These are phyloP conservation scores for Pseudomyrmex gracilis DNA, from an alignment of 1,140 invertebrate genomes.

Conservation along the genomic window DNA sequence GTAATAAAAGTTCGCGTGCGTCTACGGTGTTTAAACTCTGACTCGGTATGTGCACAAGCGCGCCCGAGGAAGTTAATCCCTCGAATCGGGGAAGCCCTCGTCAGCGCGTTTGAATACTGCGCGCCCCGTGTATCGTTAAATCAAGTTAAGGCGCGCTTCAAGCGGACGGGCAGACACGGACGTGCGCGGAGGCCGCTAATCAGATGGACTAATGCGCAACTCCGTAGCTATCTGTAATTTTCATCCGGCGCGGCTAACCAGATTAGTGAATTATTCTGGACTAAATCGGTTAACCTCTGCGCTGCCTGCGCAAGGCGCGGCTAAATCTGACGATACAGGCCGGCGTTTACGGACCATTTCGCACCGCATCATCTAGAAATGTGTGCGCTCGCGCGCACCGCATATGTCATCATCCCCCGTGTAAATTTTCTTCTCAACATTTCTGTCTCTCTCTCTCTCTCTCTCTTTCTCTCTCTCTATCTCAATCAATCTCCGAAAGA, in stretches of 20 bases:
- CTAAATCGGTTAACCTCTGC: conserved; percentile 72
- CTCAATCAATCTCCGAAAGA: conserved; percentile 43
- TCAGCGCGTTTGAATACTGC: conserved; percentile 57
- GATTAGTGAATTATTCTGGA: conserved; percentile 73
- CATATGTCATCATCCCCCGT: not conserved
- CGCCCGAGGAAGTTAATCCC: conserved; percentile 47
- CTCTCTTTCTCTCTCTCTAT: too few species aligned
- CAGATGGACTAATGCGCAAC: conserved; percentile 72
- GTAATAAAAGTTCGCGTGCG: conserved; percentile 21
- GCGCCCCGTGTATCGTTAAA: conserved; percentile 46
- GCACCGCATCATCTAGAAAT: not conserved
- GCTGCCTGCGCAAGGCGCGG: conserved; percentile 38
- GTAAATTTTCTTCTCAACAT: conserved; percentile 17
- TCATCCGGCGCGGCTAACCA: conserved; percentile 69
- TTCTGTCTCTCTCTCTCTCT: too few species aligned
- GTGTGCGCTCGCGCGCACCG: conserved; percentile 24
- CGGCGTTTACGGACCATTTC: conserved; percentile 36
- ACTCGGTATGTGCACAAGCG: conserved; percentile 1
- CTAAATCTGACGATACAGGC: conserved; percentile 64
- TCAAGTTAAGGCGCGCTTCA: conserved; percentile 51
- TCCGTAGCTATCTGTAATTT: conserved; percentile 73
- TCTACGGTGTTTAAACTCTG: not conserved
- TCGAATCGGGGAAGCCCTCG: conserved; percentile 35
- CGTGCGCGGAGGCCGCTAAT: conserved; percentile 60
- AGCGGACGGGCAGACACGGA: conserved; percentile 18